Conservation (phyloP, 2,113 vertebrate species). For the Procapra przewalskii region DNA sequence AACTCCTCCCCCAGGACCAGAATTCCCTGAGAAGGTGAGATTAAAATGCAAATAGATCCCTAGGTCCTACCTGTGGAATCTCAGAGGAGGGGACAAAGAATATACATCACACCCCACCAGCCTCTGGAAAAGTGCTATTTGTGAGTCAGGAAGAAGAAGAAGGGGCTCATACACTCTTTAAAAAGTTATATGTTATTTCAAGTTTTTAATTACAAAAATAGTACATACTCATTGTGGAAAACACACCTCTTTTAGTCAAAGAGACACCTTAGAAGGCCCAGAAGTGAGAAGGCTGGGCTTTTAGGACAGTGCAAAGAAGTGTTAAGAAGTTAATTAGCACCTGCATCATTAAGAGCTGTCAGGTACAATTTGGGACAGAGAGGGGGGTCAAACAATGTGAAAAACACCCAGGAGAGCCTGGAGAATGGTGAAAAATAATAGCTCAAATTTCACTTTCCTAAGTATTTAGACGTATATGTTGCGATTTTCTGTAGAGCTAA, state of each 20-base stretch:
- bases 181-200: conserved; percentile 33
- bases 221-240: not conserved
- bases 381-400: not conserved
- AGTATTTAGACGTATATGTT: not conserved
- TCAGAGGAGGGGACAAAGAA: not conserved
- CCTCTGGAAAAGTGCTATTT: not conserved
- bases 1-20: not conserved
- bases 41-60: not conserved
- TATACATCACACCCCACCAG: not conserved
- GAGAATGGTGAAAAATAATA: not conserved
- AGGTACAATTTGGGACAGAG: conserved; percentile 1
- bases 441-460: not conserved
- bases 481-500: not conserved
- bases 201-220: conserved; percentile 63
- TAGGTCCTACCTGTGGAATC: not conserved
- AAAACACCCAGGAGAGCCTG: not conserved
- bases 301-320: conserved; percentile 14
- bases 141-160: not conserved
- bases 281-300: conserved; percentile 18
- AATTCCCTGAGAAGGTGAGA: not conserved
- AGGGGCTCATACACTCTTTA: not conserved
- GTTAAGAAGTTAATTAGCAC: conserved; percentile 69
- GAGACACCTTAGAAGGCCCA: conserved; percentile 20
- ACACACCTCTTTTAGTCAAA: conserved; percentile 18
- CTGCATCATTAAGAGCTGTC: conserved; percentile 46